Base-by-base conservation (phyloP, 2,797 vertebrate species). In the Eulemur coronatus region DNA sequence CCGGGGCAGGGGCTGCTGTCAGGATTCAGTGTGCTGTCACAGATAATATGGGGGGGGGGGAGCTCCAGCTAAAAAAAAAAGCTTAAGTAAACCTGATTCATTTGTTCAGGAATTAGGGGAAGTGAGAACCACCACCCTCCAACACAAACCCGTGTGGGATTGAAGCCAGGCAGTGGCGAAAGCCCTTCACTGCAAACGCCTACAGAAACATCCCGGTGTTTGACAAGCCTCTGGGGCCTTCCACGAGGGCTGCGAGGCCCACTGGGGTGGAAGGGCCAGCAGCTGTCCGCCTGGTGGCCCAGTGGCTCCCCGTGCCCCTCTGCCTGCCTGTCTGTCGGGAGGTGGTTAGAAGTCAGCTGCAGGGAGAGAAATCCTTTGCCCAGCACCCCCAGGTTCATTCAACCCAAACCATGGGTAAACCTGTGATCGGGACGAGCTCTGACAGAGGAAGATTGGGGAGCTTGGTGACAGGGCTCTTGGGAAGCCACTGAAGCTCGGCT, bases 381-480 rank as follows among this genome's bases (percentile, higher is more conserved):
- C 30, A n/a, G 70, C 89, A 38, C 30, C 35, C 41, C 41, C 55
- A 0, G 0, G 72, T 94, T 78, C 85, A 38, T 96, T 95, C 92
- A 97, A 96, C 82, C 89, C 61, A 92, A 69, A 87, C 4, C 0
- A 46, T 13, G 81, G 92, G 92, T 93, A 94, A 95, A 90, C 69
- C 92, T 97, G 46, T 95, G 95, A 97, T 91, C 94, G 94, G 91
- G 87, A 95, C 82, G 87, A 89, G 78, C 65, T 97, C 81, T 96
- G 96, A 97, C 92, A 97, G 93, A 94, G 86, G 93, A 94, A 95
- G 46, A 97, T 84, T 0, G 85, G 91, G 72, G 96, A 98, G 96
- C 92, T 94, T 91, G 63, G 17, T 97, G 97, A 98, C 96, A 91
- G 93, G 59, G 43, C n/a, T 86, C 96, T 95, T 91, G 95, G 98